phyloP scores from a whole-genome alignment of 2,113 vertebrate genomes.

The Thamnophis sirtalis region DNA sequence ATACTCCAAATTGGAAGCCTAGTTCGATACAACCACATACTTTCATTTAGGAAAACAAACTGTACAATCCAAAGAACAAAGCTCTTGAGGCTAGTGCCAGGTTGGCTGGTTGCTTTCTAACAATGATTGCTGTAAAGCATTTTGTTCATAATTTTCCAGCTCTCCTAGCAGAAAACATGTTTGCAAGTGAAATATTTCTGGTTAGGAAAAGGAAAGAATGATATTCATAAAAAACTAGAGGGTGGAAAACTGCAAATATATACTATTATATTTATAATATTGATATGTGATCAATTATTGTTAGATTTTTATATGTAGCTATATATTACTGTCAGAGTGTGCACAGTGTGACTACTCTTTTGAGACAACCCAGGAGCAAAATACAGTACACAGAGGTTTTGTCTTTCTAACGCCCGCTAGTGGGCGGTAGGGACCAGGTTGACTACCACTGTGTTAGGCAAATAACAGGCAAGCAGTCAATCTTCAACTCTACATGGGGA shows the following conservation, averaged over 20 bases:
- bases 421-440: too few species aligned
- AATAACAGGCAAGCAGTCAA: too few species aligned
- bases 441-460: too few species aligned
- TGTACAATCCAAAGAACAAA: not conserved
- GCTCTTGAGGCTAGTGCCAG: not conserved
- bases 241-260: not conserved
- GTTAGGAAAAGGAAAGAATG: not conserved
- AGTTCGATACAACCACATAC: constrained; percentile 2
- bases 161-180: not conserved
- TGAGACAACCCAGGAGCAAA: too few species aligned
- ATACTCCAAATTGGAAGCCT: constrained; percentile 60
- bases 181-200: not conserved
- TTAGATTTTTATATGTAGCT: not conserved
- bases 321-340: not conserved
- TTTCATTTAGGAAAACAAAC: not conserved
- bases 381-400: too few species aligned
- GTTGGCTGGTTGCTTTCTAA: not conserved
- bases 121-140: not conserved
- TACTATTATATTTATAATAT: not conserved
- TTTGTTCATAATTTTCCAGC: not conserved
- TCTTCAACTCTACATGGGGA: too few species aligned
- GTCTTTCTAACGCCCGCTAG: too few species aligned
- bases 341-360: too few species aligned
- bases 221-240: not conserved
- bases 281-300: not conserved